Conservation (phyloP, 2,113 vertebrate genomes). For the Indicator maculatus region DNA sequence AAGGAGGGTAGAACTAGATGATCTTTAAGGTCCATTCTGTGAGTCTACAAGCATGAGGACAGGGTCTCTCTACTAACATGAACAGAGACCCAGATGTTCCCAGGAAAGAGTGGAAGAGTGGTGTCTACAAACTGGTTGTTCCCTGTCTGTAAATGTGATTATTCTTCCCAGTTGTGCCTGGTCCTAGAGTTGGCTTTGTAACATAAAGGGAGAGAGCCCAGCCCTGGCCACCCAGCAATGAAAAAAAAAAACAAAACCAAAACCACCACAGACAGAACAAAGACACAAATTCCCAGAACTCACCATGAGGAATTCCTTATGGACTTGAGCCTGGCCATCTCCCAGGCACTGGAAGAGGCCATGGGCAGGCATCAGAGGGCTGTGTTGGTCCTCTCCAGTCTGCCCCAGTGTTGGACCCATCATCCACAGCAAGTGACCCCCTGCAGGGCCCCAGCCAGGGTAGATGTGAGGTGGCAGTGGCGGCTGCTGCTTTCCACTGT, state of each 20-base stretch:
- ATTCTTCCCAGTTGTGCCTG: background rate
- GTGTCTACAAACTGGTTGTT: background rate
- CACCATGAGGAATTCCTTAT: background rate
- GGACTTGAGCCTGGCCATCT: background rate
- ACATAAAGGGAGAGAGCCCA: background rate
- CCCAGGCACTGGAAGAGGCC: background rate
- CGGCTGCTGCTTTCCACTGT: accelerated
- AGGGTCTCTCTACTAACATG: background rate
- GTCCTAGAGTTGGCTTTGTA: background rate
- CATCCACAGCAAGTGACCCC: background rate
- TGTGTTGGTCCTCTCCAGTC: background rate
- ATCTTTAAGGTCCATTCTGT: no score
- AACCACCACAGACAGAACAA: conserved; percentile 40
- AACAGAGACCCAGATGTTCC: background rate
- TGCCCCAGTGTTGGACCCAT: background rate
- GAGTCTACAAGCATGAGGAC: background rate
- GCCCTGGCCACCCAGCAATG: conserved; percentile 39
- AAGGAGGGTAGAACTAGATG: no score
- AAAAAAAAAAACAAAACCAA: background rate
- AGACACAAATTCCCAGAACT: conserved; percentile 31
- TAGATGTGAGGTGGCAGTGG: background rate
- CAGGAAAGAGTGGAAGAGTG: background rate
- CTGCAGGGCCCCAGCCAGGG: background rate
- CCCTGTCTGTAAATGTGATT: conserved; percentile 11
- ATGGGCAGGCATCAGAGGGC: background rate